These are phyloP conservation scores for Acanthosepion esculentum DNA, from an alignment of 2,888 invertebrate species.

Conservation along the genomic window DNA sequence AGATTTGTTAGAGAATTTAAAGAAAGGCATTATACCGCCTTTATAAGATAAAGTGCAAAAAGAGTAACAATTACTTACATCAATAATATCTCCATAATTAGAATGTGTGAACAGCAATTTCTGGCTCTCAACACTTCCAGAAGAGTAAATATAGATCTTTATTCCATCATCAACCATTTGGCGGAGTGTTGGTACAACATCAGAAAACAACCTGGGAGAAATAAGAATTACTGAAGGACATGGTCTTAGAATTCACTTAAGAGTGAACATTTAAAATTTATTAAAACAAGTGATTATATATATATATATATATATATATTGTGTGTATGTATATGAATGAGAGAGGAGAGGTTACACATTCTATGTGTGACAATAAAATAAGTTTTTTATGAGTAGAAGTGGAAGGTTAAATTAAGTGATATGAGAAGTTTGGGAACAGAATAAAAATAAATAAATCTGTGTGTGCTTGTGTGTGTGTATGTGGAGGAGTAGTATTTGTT, in stretches of 20 bases:
- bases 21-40: too few species aligned
- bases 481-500: background rate
- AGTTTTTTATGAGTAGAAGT: background rate
- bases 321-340: too few species aligned
- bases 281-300: too few species aligned
- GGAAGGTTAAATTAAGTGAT: background rate
- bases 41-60: background rate
- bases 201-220: slow-evolving; percentile 86
- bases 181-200: slow-evolving; percentile 85
- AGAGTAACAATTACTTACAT: slow-evolving; percentile 74
- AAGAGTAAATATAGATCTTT: slow-evolving; percentile 90
- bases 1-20: too few species aligned
- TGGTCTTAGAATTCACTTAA: background rate
- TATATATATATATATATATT: too few species aligned
- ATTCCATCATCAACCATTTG: slow-evolving; percentile 82
- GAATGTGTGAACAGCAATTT: slow-evolving; percentile 86
- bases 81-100: slow-evolving; percentile 84
- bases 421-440: background rate
- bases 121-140: slow-evolving; percentile 92
- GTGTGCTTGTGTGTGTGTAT: too few species aligned
- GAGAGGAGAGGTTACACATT: background rate
- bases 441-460: background rate
- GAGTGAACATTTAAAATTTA: background rate
- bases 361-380: background rate
- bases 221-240: background rate